Evolutionary conservation across 2,888 invertebrate genomes (phyloP), one percentile per base, ranked within the genome.

Genomic region (Drosophila anceps): DNA sequence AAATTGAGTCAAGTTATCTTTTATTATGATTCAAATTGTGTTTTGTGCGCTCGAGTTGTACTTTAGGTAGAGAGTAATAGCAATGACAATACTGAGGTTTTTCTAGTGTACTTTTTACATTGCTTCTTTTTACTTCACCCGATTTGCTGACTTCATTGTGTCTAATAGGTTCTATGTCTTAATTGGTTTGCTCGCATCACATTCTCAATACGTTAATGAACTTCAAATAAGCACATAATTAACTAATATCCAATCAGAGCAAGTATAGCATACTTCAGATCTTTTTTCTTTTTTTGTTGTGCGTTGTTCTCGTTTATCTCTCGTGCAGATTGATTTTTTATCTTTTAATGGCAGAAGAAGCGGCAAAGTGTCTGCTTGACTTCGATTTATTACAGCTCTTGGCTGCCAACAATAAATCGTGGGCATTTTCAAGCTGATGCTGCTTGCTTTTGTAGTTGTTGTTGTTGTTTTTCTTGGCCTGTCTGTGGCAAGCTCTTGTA

Each of bases 351-450:
- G 59, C 37, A 51, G 48, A 39, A 51, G 39, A 50, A 66, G 46
- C 50, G 13, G 33, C 59, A 66, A 63, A 67, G 70, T 55, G 54
- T 39, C 67, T 61, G 63, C 70, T 72, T 80, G 64, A 68, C 71
- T 80, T 76, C 76, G 46, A 75, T 72, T 63, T 71, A 55, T 79
- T 75, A 67, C 60, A 61, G 62, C 62, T 48, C 24, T 66, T 53
- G 62, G 35, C 62, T 63, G 53, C 54, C 62, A 57, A 68, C 73
- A 62, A 81, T 76, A 76, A 79, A 79, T 81, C 66, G 50, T 66
- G 48, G 10, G 24, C 72, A 59, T 51, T 43, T 58, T 66, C 37
- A 50, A 67, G 67, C 35, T 27, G 33, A 31, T 7, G 50, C 8
- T 48, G 24, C 44, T 24, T 2, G 20, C 39, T 7, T 10, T 31